Base-by-base conservation (phyloP, 2,113 vertebrate genomes). In the Ailurus styani region DNA sequence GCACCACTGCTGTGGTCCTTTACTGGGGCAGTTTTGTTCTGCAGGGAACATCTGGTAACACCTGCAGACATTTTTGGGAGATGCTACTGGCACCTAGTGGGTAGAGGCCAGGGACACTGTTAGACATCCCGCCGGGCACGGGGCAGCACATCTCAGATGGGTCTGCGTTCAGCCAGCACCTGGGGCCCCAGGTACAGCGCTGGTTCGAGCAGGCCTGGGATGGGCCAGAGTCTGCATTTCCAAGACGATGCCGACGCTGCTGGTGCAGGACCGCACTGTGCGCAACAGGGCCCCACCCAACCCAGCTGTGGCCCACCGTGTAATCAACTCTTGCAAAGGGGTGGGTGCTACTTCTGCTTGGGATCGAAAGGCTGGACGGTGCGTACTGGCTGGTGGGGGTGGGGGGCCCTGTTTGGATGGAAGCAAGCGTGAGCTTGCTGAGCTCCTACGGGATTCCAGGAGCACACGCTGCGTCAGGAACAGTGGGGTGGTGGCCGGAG, bases 241-340 rank as follows among this genome's bases (percentile, higher is more conserved):
- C 0, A 0, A 18, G 8, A 18, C 4, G 68, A 1, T 4, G 57
- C 12, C 20, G 7, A 29, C 4, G 5, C 60, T 0, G 78, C 66
- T 47, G 85, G 17, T 0, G 60, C 6, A 15, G 40, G 29, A 4
- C n/a, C 62, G 20, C 3, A 40, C 37, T 29, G 5, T 29, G 34
- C 57, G 52, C 40, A n/a, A 15, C 0, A 1, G 47, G 64, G 87
- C 62, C 79, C 45, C 2, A 15, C 17, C 34, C 7, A 13, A 4
- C 13, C 31, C 50, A 11, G 60, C 55, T 34, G 40, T 12, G 29
- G 42, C 29, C 72, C 37, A n/a, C 4, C 3, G 23, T 18, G 12
- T 12, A 1, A 5, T 50, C 8, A 0, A 21, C 73, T 31, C 0
- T 0, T 7, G 7, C 17, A 23, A 17, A 73, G n/a, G 34, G 5